Evolutionary conservation across 1,140 invertebrate species (phyloP).

Genomic region (Colletes gigas): DNA sequence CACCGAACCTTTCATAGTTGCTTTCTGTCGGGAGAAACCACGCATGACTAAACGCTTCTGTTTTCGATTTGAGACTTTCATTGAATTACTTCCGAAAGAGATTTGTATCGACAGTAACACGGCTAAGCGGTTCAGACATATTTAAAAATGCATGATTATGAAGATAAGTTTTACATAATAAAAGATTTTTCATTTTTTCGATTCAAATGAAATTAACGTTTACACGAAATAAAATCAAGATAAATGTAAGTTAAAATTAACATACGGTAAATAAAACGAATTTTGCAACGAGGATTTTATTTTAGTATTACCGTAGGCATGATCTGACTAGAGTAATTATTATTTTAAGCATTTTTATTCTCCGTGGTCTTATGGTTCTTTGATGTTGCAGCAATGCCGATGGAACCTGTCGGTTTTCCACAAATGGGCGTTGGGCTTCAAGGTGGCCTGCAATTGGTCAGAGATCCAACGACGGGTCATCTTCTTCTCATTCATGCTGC

Average conservation of each 20-base stretch:
- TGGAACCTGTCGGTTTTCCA: slow-evolving; percentile 85
- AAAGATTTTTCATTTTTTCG: neutral
- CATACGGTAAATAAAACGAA: neutral
- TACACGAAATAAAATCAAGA: neutral
- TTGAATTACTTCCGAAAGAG: no score
- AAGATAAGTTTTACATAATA: neutral
- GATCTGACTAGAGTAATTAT: no score
- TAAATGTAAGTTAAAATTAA: neutral
- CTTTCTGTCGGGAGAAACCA: no score
- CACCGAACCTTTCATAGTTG: neutral
- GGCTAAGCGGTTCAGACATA: no score
- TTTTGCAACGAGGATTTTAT: neutral
- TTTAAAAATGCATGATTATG: no score
- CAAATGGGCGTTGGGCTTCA: slow-evolving; percentile 77
- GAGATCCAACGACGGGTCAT: slow-evolving; percentile 90
- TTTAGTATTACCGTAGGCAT: neutral
- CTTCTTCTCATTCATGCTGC: slow-evolving; percentile 88
- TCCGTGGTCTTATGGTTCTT: slow-evolving; percentile 28
- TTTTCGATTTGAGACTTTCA: neutral
- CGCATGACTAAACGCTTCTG: no score
- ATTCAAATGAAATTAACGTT: neutral
- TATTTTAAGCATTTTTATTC: slow-evolving; percentile 39
- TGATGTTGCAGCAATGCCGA: slow-evolving; percentile 81
- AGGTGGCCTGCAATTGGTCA: slow-evolving; percentile 84
- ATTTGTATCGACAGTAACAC: no score